Conservation (phyloP, 2,888 invertebrate genomes). For the Trypoxylon attenuatum region DNA sequence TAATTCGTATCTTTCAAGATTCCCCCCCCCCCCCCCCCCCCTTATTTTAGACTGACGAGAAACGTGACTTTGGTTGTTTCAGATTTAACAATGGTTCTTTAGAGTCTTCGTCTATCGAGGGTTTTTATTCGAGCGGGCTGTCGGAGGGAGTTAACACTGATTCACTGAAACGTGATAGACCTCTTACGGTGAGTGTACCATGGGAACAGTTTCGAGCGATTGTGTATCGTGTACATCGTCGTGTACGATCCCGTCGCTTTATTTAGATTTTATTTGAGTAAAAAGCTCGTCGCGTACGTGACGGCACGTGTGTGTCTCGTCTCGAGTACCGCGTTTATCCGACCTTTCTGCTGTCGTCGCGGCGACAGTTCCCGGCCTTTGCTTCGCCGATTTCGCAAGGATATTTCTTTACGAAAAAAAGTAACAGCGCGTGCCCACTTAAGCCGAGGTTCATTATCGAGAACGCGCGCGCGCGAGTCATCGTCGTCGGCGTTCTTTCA, state of each 20-base stretch:
- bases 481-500: too few species aligned
- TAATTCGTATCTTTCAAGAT: too few species aligned
- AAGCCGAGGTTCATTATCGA: neutral
- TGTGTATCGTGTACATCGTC: constrained; percentile 18
- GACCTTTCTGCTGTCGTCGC: constrained; percentile 22
- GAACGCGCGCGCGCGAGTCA: too few species aligned
- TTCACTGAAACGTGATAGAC: too few species aligned
- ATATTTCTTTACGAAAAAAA: constrained; percentile 1
- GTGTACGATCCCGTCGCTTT: constrained; percentile 54
- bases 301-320: constrained; percentile 54
- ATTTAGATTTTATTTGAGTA: constrained; percentile 66
- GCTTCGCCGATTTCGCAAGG: constrained; percentile 9
- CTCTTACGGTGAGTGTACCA: too few species aligned
- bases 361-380: neutral
- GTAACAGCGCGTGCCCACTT: neutral
- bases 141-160: too few species aligned
- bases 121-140: too few species aligned
- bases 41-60: too few species aligned
- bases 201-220: constrained; percentile 54
- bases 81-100: too few species aligned
- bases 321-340: constrained; percentile 22
- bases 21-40: too few species aligned
- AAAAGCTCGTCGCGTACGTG: constrained; percentile 66
- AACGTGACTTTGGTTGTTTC: too few species aligned
- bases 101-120: too few species aligned